A percentile compares a stretch with the other conserved stretches of the same genome.
Evolutionary conservation across 2,888 invertebrate genomes (phyloP).

Genomic region (Trachelus troglodyta): DNA sequence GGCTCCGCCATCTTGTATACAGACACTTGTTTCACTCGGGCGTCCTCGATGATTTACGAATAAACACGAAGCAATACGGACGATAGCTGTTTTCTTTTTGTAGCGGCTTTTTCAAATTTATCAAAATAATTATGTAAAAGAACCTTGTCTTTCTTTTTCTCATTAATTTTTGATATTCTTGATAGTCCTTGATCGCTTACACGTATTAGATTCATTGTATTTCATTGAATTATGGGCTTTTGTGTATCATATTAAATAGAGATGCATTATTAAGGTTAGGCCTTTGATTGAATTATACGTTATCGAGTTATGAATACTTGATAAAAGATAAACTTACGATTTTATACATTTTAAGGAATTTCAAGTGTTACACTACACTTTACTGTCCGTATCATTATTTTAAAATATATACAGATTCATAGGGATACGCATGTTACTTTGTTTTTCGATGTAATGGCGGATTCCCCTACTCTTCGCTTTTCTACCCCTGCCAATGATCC

Average conservation of each 20-base stretch:
- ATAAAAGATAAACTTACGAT: not conserved
- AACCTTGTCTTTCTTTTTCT: not conserved
- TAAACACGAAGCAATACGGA: not conserved
- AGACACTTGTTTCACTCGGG: conserved; percentile 28
- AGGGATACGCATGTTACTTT: not conserved
- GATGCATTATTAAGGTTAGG: not conserved
- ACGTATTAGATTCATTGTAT: not conserved
- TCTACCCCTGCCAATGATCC: not conserved
- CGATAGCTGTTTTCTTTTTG: not conserved
- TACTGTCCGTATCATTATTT: not conserved
- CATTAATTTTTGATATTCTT: not conserved
- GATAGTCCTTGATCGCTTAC: not conserved
- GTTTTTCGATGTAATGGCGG: not conserved
- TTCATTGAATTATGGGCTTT: not conserved
- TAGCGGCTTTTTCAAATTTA: not conserved
- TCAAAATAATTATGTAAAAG: not conserved
- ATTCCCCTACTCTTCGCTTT: not conserved
- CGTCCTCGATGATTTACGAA: not conserved
- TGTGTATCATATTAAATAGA: not conserved
- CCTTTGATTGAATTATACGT: not conserved
- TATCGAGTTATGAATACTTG: not conserved
- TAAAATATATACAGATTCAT: not conserved
- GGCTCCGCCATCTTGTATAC: conserved; percentile 53
- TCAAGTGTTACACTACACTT: not conserved
- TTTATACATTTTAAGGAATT: not conserved